A percentile compares a stretch with the other conserved stretches of the same genome.
Conservation (phyloP, 2,113 vertebrate genomes). For the Merops nubicus region DNA sequence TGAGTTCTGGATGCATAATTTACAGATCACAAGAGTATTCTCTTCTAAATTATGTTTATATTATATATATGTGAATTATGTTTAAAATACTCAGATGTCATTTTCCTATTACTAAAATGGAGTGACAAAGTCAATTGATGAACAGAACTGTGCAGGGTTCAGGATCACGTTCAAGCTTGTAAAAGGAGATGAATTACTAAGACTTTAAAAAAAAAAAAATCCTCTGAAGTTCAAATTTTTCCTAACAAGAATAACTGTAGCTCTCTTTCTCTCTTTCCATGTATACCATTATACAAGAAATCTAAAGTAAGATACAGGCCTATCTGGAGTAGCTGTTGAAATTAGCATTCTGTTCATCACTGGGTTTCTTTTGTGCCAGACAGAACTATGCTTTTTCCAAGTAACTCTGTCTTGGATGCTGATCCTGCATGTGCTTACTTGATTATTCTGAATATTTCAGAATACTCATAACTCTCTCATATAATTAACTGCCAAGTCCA, state of each 20-base stretch:
- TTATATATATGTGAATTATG: too few relatives aligned
- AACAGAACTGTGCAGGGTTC: neutral
- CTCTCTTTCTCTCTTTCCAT: neutral
- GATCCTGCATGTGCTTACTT: neutral
- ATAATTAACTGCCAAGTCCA: neutral
- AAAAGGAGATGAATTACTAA: neutral
- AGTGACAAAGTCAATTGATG: neutral
- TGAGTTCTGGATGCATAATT: neutral
- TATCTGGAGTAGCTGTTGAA: neutral
- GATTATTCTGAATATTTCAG: constrained; percentile 6
- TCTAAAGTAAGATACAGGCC: neutral
- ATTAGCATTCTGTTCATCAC: neutral
- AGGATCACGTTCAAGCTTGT: neutral
- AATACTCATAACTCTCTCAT: neutral
- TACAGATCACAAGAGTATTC: neutral
- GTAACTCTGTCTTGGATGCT: neutral
- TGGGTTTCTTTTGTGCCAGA: neutral
- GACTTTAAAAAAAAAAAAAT: neutral
- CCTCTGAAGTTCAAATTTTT: neutral
- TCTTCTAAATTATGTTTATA: neutral
- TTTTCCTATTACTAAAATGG: neutral
- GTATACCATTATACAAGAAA: neutral
- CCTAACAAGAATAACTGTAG: neutral
- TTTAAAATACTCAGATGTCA: neutral
- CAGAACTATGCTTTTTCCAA: neutral